A percentile compares a stretch with the other conserved stretches of the same genome.
These are phyloP conservation scores for Pollenia labialis DNA, from an alignment of 2,888 invertebrate genomes.

Conservation along the genomic window DNA sequence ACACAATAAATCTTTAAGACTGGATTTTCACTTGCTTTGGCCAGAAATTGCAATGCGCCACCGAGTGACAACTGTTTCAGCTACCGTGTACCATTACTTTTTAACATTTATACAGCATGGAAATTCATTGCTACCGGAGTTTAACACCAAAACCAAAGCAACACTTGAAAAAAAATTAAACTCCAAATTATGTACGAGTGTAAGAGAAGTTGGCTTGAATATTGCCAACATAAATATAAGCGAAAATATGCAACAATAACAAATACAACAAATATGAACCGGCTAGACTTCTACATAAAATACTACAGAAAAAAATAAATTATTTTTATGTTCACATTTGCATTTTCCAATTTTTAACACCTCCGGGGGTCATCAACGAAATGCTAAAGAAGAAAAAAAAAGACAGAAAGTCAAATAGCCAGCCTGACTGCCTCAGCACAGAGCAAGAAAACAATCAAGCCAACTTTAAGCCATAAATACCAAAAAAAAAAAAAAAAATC, in stretches of 20 bases:
- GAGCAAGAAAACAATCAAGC: constrained; percentile 46
- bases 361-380: constrained; percentile 82
- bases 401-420: constrained; percentile 34
- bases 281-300: constrained; percentile 67
- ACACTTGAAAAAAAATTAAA: background rate
- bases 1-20: constrained; percentile 78
- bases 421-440: constrained; percentile 2
- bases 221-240: constrained; percentile 44
- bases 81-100: constrained; percentile 79
- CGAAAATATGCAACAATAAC: constrained; percentile 37
- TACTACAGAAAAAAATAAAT: constrained; percentile 77
- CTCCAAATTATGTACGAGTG: background rate
- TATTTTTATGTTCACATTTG: constrained; percentile 81
- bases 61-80: constrained; percentile 83
- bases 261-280: constrained; percentile 42
- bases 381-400: constrained; percentile 18
- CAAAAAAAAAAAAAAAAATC: constrained; percentile 27
- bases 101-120: constrained; percentile 69
- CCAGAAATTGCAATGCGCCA: constrained; percentile 74
- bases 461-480: constrained; percentile 30
- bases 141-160: constrained; percentile 50
- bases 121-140: constrained; percentile 72
- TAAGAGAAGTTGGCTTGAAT: constrained; percentile 36
- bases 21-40: constrained; percentile 75
- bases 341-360: constrained; percentile 84